These are phyloP conservation scores for Micronisus gabar DNA, from an alignment of 2,113 vertebrate genomes.

Conservation along the genomic window DNA sequence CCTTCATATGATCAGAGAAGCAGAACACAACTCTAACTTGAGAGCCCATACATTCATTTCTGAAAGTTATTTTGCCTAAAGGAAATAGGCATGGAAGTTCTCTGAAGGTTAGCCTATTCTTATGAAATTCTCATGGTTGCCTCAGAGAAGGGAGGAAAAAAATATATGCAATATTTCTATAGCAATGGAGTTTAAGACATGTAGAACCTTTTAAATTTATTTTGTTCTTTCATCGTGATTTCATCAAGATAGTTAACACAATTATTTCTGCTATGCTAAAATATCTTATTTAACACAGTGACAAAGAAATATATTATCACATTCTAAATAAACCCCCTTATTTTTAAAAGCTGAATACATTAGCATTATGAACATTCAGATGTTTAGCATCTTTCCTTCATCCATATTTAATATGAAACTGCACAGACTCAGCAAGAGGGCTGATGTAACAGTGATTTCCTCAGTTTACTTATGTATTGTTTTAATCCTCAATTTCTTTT, in stretches of 20 bases:
- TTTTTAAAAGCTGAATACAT: not conserved
- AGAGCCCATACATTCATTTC: not conserved
- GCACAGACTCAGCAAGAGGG: not conserved
- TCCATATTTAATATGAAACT: not conserved
- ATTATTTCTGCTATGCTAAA: not conserved
- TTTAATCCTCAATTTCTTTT: not conserved
- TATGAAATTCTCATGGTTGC: not conserved
- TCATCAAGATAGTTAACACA: not conserved
- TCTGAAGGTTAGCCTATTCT: not conserved
- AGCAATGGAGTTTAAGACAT: not conserved
- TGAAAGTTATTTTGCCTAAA: not conserved
- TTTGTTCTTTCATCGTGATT: not conserved
- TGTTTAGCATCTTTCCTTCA: not conserved
- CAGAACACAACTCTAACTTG: not conserved
- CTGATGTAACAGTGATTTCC: not conserved
- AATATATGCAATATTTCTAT: not conserved
- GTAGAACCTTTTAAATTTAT: not conserved
- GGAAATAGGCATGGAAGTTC: not conserved
- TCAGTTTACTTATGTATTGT: not conserved
- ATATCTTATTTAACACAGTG: not conserved
- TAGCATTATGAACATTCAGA: not conserved
- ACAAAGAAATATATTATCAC: not conserved
- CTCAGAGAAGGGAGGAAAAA: not conserved
- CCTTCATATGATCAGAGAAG: not conserved
- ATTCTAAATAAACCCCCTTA: not conserved